Evolutionary conservation across 2,113 vertebrate species (phyloP).

Genomic region (Marmota monax): DNA sequence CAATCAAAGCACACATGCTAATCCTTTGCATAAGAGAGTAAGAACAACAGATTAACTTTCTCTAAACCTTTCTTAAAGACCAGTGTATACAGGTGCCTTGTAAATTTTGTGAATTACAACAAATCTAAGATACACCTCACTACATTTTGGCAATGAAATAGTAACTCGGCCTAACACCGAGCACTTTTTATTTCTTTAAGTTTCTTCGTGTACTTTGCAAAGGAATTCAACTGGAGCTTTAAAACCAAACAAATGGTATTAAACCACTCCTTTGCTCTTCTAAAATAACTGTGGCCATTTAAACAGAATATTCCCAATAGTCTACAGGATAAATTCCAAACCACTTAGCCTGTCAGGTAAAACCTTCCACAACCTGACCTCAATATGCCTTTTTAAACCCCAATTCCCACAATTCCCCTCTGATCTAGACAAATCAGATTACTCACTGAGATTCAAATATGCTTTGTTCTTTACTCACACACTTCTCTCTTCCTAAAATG

Average conservation of each 20-base stretch:
- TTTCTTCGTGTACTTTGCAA: constrained; percentile 10
- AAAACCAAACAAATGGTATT: neutral
- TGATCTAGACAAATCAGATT: constrained; percentile 61
- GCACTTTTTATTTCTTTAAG: neutral
- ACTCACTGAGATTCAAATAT: neutral
- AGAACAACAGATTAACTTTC: neutral
- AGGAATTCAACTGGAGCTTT: neutral
- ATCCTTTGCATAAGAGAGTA: neutral
- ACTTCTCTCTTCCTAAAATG: neutral
- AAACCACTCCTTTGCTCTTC: constrained; percentile 24
- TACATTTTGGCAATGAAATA: constrained; percentile 6
- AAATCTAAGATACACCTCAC: neutral
- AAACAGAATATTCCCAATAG: constrained; percentile 47
- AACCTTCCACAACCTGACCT: constrained; percentile 51
- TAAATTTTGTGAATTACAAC: neutral
- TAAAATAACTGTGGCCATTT: neutral
- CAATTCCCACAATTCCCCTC: constrained; percentile 56
- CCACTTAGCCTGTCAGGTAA: constrained; percentile 48
- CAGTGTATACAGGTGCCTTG: neutral
- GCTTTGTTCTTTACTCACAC: neutral
- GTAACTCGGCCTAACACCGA: constrained; percentile 7
- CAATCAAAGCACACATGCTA: neutral
- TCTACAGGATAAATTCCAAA: constrained; percentile 61
- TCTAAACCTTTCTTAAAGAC: neutral
- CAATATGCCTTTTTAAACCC: constrained; percentile 41